Conservation (phyloP, 2,888 invertebrate species). For the Emesis russula region DNA sequence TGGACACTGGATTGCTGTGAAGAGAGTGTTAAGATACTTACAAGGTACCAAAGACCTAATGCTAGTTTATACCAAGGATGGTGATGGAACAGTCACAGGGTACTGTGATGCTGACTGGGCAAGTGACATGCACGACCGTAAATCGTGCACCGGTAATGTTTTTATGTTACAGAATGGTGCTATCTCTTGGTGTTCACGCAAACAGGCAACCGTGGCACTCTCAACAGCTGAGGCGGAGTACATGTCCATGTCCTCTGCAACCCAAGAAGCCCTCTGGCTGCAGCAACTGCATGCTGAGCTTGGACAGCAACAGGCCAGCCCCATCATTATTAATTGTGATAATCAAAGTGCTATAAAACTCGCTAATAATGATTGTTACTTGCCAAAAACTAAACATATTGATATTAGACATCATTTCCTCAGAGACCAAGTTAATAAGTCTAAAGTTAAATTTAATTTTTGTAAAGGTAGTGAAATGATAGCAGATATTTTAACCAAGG, state of each 20-base stretch:
- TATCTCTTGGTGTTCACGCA: conserved; percentile 63
- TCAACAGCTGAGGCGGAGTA: conserved; percentile 86
- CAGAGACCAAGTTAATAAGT: conserved; percentile 55
- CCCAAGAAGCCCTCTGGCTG: conserved; percentile 84
- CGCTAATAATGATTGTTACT: conserved; percentile 77
- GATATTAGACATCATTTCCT: conserved; percentile 84
- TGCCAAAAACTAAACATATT: conserved; percentile 79
- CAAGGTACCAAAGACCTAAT: neutral
- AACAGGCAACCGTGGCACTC: conserved; percentile 78
- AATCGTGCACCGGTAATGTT: conserved; percentile 81
- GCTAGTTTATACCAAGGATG: neutral
- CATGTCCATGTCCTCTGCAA: conserved; percentile 81
- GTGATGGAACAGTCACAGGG: conserved; percentile 28
- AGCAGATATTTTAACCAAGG: conserved; percentile 69
- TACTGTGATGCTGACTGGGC: conserved; percentile 29
- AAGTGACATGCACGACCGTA: conserved; percentile 24
- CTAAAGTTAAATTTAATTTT: conserved; percentile 63
- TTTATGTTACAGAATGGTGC: conserved; percentile 82
- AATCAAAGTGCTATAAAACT: conserved; percentile 84
- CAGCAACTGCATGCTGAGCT: conserved; percentile 53
- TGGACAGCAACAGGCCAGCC: conserved; percentile 36
- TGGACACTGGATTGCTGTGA: neutral
- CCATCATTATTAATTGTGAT: conserved; percentile 74
- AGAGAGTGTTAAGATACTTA: conserved; percentile 2
- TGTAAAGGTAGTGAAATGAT: conserved; percentile 63